phyloP scores from a whole-genome alignment of 2,888 invertebrate species.

The Leptarthrus brevirostris region DNA sequence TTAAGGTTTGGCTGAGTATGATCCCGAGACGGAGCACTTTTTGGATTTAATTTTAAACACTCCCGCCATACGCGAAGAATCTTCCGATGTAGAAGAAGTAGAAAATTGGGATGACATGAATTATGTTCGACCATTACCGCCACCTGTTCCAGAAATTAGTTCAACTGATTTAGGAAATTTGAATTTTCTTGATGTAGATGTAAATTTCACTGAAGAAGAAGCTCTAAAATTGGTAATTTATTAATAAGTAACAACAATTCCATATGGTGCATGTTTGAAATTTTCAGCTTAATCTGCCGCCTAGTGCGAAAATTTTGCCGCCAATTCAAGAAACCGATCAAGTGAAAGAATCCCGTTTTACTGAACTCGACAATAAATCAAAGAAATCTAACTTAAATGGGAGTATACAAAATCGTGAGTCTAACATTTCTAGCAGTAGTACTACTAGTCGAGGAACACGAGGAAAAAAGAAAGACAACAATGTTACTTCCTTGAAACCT shows the following conservation, averaged over 20 bases:
- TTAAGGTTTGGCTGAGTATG: constrained; percentile 51
- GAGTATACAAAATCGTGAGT: not conserved
- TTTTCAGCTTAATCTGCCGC: constrained; percentile 50
- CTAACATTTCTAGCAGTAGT: not conserved
- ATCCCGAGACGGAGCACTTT: constrained; percentile 49
- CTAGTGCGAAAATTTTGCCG: constrained; percentile 47
- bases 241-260: not conserved
- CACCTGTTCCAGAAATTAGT: not conserved
- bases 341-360: not conserved
- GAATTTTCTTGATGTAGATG: constrained; percentile 36
- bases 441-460: not conserved
- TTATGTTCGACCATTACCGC: constrained; percentile 18
- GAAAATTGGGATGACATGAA: constrained; percentile 51
- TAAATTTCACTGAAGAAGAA: constrained; percentile 49
- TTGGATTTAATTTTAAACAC: constrained; percentile 28
- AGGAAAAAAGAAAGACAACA: not conserved
- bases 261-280: no score
- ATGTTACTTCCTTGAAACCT: not conserved
- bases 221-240: constrained; percentile 43
- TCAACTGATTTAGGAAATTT: not conserved
- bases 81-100: constrained; percentile 2
- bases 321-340: not conserved
- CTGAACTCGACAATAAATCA: not conserved
- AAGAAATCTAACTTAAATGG: not conserved
- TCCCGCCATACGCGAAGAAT: not conserved